phyloP scores from a whole-genome alignment of 2,797 vertebrate species.

The Malacoraja senta region DNA sequence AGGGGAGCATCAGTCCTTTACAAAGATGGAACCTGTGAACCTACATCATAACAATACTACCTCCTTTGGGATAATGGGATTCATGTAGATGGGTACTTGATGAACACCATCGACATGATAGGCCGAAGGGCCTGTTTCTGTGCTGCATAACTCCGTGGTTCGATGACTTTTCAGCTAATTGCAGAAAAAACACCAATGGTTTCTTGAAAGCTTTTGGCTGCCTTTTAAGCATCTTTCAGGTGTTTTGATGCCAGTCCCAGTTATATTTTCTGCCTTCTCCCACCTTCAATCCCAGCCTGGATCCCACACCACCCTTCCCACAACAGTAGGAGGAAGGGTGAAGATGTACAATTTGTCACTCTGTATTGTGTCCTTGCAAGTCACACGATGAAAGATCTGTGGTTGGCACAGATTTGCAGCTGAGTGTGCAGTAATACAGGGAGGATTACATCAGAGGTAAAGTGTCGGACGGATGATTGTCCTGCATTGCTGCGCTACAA shows the following conservation, averaged over 20 bases:
- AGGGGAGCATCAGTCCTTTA: not conserved
- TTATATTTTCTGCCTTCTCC: no score
- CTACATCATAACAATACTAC: not conserved
- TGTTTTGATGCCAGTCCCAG: not conserved
- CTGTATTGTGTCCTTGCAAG: not conserved
- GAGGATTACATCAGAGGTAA: not conserved
- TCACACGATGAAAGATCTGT: not conserved
- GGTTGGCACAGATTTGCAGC: no score
- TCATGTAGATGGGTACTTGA: no score
- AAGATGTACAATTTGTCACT: not conserved
- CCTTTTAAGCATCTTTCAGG: not conserved
- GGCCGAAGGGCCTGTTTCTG: no score
- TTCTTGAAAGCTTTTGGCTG: not conserved
- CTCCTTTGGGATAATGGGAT: no score
- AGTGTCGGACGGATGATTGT: not conserved
- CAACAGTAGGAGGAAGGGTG: no score
- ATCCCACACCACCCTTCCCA: no score
- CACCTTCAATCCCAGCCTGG: no score
- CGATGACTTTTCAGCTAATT: no score
- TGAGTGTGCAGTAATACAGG: no score
- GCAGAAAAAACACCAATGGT: not conserved
- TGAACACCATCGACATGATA: no score
- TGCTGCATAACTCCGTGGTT: no score
- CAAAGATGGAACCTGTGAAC: not conserved
- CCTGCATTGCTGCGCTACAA: not conserved